Percentiles rank a stretch among this genome's conserved stretches.
Evolutionary conservation across 2,797 vertebrate species (phyloP).

Genomic region (Muscicapa comitata): DNA sequence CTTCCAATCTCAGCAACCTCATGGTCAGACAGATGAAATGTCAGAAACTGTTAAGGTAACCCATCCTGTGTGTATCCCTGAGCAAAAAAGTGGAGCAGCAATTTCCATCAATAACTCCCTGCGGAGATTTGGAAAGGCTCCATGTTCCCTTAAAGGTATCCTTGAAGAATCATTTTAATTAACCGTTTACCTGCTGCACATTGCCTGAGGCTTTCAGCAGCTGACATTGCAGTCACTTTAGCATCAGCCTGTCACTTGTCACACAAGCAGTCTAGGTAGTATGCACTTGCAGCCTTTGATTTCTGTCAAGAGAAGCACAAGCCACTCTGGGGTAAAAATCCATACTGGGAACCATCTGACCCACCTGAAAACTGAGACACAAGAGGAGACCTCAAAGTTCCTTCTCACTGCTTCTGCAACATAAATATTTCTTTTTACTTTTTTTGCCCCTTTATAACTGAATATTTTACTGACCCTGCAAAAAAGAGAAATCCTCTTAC

Average conservation of each 20-base stretch:
- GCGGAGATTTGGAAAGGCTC: slow-evolving; percentile 4
- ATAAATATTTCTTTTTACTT: neutral
- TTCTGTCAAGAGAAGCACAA: neutral
- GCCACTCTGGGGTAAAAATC: neutral
- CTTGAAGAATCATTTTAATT: slow-evolving; percentile 64
- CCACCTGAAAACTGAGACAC: neutral
- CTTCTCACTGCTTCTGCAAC: neutral
- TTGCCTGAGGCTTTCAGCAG: slow-evolving; percentile 38
- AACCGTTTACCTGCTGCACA: slow-evolving; percentile 31
- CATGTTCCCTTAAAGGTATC: slow-evolving; percentile 18
- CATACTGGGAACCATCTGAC: neutral
- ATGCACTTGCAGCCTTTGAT: slow-evolving; percentile 18
- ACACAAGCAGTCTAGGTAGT: neutral
- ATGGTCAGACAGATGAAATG: slow-evolving; percentile 51
- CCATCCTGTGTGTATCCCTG: neutral
- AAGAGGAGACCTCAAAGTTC: neutral
- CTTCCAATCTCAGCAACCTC: slow-evolving; percentile 49
- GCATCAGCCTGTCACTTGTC: slow-evolving; percentile 25
- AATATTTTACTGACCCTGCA: slow-evolving; percentile 33
- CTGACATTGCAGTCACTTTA: slow-evolving; percentile 36
- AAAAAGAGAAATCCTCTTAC: neutral
- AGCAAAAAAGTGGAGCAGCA: neutral
- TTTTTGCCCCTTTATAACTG: neutral
- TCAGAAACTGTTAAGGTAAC: slow-evolving; percentile 59
- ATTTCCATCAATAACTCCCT: slow-evolving; percentile 46